These are phyloP conservation scores for Hyperopisus bebe DNA, from an alignment of 2,113 vertebrate species.

Conservation along the genomic window DNA sequence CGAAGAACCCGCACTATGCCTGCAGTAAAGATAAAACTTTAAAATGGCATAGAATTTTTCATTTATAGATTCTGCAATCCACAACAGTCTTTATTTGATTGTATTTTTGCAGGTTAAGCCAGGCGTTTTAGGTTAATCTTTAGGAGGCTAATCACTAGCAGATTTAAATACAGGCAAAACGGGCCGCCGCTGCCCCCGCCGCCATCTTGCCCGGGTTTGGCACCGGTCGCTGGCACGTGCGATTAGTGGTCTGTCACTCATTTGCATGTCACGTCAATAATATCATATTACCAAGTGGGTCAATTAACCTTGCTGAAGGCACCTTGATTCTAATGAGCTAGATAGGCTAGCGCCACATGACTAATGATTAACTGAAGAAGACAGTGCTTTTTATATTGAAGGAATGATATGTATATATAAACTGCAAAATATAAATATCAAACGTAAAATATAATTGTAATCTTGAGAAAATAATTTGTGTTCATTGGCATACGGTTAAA, in stretches of 20 bases:
- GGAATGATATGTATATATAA: neutral
- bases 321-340: too few relatives aligned
- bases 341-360: neutral
- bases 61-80: neutral
- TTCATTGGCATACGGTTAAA: too few relatives aligned
- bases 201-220: neutral
- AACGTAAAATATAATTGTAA: too few relatives aligned
- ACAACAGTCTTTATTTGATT: neutral
- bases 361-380: neutral
- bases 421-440: too few relatives aligned
- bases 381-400: neutral
- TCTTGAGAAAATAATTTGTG: too few relatives aligned
- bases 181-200: too few relatives aligned
- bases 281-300: neutral
- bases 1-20: neutral
- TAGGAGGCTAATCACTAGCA: neutral
- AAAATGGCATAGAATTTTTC: neutral
- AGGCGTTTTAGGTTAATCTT: neutral
- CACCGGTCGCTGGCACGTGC: neutral
- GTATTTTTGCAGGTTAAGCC: neutral
- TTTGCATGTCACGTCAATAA: neutral
- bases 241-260: neutral
- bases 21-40: neutral
- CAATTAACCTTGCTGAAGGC: neutral
- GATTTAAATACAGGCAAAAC: too few relatives aligned